Base-by-base conservation (phyloP, 2,888 invertebrate genomes). In the Stomorhina lunata region DNA sequence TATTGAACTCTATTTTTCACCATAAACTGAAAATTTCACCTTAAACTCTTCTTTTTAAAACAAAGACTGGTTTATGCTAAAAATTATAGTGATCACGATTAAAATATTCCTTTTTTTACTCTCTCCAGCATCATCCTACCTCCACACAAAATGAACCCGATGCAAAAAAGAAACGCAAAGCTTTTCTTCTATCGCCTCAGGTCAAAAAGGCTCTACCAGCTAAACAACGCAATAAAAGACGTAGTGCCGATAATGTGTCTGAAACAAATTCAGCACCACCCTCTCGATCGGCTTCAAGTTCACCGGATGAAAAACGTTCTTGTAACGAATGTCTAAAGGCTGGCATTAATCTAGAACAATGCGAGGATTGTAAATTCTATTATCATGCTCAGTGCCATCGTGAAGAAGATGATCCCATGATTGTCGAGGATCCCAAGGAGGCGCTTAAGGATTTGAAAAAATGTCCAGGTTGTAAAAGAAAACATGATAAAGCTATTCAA, bases 181-280 rank as follows among this genome's bases (percentile, higher is more conserved):
- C 88, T 59, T 89, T 89, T 68, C 85, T 90, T 2, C 76, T 91
- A 10, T 91, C 91, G 34, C 91, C 91, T 25, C 88, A 89, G 71
- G 88, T 87, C 0, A 90, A 88, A 76, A 88, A 88, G 48, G 63
- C 78, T 0, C 34, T 89, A 40, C 89, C 88, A 75, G 85, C 86
- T 7, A 87, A 87, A n/a, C n/a, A n/a, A 80, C 82, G 86, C 72
- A n/a, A 66, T 17, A 86, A 85, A 76, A 81, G 84, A 37, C 25
- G 69, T 17, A 84, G 73, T 71, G 66, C 65, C 22, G 84, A 84
- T 6, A 83, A 84, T 40, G 83, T 50, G 2, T 69, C 80, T 48
- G 77, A 78, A 69, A 29, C 65, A 10, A 79, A 79, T 66, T 53
- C 72, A 4, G 81, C 65, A 50, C 76, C 80, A 3, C 57, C 76